Base-by-base conservation (phyloP, 2,113 vertebrate species). In the Azemiops feae region DNA sequence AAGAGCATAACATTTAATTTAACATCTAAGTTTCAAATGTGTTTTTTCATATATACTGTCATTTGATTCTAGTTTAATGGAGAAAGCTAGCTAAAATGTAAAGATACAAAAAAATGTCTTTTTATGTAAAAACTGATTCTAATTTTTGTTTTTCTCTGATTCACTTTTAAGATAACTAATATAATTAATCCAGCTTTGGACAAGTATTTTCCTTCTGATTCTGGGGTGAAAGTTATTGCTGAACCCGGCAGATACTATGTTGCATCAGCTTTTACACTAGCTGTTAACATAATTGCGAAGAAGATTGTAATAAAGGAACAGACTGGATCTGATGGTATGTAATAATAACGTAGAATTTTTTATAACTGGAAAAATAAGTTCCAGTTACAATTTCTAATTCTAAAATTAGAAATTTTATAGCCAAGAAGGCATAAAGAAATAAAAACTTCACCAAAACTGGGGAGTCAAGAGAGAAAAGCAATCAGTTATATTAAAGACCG, bases 211-310 rank as follows among this genome's bases (percentile, higher is more conserved):
- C 99, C 99, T 1, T 94, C 81, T 0, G 99, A 99, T 96, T 96
- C 97, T 34, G 98, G 98, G 54, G 96, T 99, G 93, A 98, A 91
- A 43, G 94, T 99, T 95, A 99, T 99, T 92, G 98, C 99, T 4
- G 99, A 99, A 95, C 99, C 99, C 0, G 99, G 99, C 45, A 98
- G 99, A 92, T 99, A 99, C 91, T 99, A 99, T 5, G 99, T 99
- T 81, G 98, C 99, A 0, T 99, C 99, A 85, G 99, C 99, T 0
- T 99, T 98, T 96, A 99, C 98, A 0, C 97, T 99, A 34, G 99
- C 99, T 12, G 99, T 99, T 92, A 99, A 99, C 93, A 98, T 99
- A 92, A 99, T 99, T 95, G 99, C 99, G 47, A 99, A 99, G 97
- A 99, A 99, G 94, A 98, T 99, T 47, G 98, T 99, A 25, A 96